phyloP scores from a whole-genome alignment of 1,140 invertebrate species.

The Philopotamus ludificatus region DNA sequence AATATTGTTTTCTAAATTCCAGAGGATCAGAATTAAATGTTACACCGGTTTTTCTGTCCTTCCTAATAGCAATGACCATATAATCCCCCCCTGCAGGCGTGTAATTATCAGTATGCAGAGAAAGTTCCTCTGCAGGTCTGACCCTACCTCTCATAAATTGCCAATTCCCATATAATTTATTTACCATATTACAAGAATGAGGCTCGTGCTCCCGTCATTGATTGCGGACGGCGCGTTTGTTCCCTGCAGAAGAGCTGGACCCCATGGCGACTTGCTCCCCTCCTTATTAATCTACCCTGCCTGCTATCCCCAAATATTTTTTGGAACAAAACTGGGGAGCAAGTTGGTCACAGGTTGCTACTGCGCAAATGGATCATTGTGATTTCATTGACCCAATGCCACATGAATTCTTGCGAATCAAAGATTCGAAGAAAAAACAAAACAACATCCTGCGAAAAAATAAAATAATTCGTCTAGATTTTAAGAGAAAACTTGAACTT shows the following conservation, averaged over 20 bases:
- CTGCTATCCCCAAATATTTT: neutral
- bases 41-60: too few relatives aligned
- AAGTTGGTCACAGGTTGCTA: neutral
- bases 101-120: too few relatives aligned
- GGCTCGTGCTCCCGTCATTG: slow-evolving; percentile 13
- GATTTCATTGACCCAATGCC: neutral
- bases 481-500: neutral
- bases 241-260: neutral
- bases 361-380: neutral
- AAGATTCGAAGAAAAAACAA: neutral
- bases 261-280: neutral
- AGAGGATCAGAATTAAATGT: too few relatives aligned
- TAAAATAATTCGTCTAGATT: neutral
- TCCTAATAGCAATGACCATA: too few relatives aligned
- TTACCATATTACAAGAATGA: neutral
- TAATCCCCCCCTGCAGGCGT: too few relatives aligned
- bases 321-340: neutral
- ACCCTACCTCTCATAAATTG: neutral
- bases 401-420: neutral
- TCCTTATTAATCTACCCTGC: neutral
- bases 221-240: neutral
- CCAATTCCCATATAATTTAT: neutral
- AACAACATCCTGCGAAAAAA: too few relatives aligned
- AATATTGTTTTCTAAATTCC: too few relatives aligned
- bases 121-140: too few relatives aligned